Conservation (phyloP, 2,113 vertebrate species). For the Hippocampus zosterae region DNA sequence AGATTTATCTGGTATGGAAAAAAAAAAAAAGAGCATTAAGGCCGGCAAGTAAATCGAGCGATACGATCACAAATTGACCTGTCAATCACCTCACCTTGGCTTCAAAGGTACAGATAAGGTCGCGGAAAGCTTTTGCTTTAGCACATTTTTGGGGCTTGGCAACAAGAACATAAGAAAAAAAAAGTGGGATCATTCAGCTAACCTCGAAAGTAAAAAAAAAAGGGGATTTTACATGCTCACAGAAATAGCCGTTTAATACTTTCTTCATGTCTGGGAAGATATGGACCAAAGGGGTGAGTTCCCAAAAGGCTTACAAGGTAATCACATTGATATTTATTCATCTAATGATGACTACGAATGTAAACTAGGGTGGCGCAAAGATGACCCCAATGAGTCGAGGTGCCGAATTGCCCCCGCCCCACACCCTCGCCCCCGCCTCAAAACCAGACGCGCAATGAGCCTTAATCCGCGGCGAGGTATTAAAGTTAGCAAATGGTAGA, state of each 20-base stretch:
- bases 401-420: constrained; percentile 56
- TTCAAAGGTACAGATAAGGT: constrained; percentile 77
- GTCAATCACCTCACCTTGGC: constrained; percentile 72
- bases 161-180: constrained; percentile 61
- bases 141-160: constrained; percentile 50
- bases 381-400: constrained; percentile 68
- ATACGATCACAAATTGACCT: constrained; percentile 79
- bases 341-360: constrained; percentile 72
- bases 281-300: constrained; percentile 25
- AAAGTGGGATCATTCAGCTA: constrained; percentile 58
- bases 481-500: constrained; percentile 71
- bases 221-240: constrained; percentile 49
- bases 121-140: constrained; percentile 66
- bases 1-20: constrained; percentile 67
- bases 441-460: constrained; percentile 57
- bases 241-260: constrained; percentile 60
- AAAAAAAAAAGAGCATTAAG: constrained; percentile 70
- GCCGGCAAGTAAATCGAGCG: constrained; percentile 67
- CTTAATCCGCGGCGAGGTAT: constrained; percentile 64
- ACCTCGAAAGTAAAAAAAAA: constrained; percentile 37
- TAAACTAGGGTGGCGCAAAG: constrained; percentile 59
- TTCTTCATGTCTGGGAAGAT: constrained; percentile 49
- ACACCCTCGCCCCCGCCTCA: constrained; percentile 1
- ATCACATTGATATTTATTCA: constrained; percentile 76
- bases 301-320: constrained; percentile 65